phyloP scores from a whole-genome alignment of 2,113 vertebrate genomes.

The Bufo bufo region DNA sequence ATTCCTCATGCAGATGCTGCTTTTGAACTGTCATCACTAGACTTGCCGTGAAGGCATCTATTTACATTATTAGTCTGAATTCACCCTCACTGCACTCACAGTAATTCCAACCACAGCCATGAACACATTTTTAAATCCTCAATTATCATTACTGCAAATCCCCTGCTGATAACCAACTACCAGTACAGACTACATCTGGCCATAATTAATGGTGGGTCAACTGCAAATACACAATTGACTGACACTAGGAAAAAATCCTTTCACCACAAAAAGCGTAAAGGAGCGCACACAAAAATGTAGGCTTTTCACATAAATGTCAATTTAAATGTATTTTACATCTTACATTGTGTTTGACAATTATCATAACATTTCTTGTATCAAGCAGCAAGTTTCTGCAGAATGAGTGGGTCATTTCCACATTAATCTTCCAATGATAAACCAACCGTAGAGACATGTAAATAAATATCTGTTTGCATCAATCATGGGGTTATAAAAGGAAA shows the following conservation, averaged over 20 bases:
- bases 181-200: neutral
- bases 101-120: neutral
- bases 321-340: neutral
- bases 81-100: neutral
- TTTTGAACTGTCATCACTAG: neutral
- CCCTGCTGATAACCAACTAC: conserved; percentile 15
- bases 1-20: neutral
- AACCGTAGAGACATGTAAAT: neutral
- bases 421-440: conserved; percentile 13
- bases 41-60: neutral
- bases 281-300: neutral
- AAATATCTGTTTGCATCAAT: conserved; percentile 21
- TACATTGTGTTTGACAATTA: neutral
- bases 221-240: neutral
- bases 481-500: neutral
- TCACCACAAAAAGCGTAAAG: neutral
- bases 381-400: neutral
- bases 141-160: neutral
- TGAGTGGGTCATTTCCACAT: neutral
- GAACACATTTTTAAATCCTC: neutral
- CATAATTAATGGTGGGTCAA: conserved; percentile 15
- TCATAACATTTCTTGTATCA: neutral
- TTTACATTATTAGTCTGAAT: neutral
- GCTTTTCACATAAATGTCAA: neutral
- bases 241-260: neutral